Base-by-base conservation (phyloP, 2,888 invertebrate species). In the Aphodius granarius region DNA sequence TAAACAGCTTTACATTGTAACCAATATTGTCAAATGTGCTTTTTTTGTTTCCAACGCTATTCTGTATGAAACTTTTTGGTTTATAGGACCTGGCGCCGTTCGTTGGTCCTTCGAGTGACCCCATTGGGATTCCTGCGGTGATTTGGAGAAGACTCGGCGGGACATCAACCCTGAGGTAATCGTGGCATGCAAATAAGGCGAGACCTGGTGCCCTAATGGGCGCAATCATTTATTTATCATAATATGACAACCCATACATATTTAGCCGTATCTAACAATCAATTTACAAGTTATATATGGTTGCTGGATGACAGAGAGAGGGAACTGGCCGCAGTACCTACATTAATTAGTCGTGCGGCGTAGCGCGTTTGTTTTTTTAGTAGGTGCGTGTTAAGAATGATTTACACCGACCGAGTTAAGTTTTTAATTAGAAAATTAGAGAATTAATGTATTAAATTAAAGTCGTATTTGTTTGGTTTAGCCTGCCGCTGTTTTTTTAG, bases 181-280 rank as follows among this genome's bases (percentile, higher is more conserved):
- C 78, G 78, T 43, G 43, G 43, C 43, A 43, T 43, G 43, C 43
- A 43, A 43, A 43, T 43, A 9, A 43, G 13, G 43, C 43, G 43
- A n/a, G 43, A 43, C 43, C 76, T 74, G 66, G 77, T 73, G 76
- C 77, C 78, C 77, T 77, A 77, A 78, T 78, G 77, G 73, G 66
- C 70, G 23, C 65, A 17, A 63, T 76, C 70, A 71, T 72, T 74
- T 76, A 76, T 76, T 72, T 73, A 76, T 74, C 76, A 72, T 63
- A 68, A 73, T 63, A 63, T 71, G 76, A 76, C 73, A 70, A 73
- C 16, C 17, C 72, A 66, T 18, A 73, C 21, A 43, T 43, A 43
- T 43, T 43, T 43, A 43, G 43, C 43, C 43, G 43, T 3, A 43
- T 43, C 43, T 43, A 43, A 43, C 43, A 43, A 43, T 43, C 43